Evolutionary conservation across 2,113 vertebrate genomes (phyloP), one percentile per base, ranked within the genome.

Genomic region (Mus spicilegus): DNA sequence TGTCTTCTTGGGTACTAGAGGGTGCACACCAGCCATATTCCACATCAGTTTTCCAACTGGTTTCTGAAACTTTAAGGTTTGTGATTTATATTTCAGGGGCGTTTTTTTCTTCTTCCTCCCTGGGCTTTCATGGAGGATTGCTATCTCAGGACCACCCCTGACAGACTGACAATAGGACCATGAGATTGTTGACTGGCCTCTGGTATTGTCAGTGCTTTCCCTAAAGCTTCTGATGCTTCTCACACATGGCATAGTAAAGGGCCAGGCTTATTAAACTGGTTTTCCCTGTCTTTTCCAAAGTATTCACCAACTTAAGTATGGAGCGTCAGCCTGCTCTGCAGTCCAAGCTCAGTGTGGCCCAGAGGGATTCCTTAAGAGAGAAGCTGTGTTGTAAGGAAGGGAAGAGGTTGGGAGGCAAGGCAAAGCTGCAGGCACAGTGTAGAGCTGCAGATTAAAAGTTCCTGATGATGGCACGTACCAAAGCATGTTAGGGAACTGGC

Each of bases 131-230:
- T 16, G 46, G 22, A 90, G 61, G 61, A 56, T 54, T 39, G 10
- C 86, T 72, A 16, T 89, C 58, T 93, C 49, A 84, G 89, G 67
- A 69, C 85, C 39, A 76, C 42, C 28, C 73, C 17, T 70, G 26
- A 90, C 56, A 75, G 56, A 46, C 10, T 4, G 42, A 42, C 30
- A n/a, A 0, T 65, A 14, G 81, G n/a, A 91, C 86, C 46, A n/a
- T 84, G 39, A 90, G 86, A 39, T 72, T 90, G 65, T 14, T 78
- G 80, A 67, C 84, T 85, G 87, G 88, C 42, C 22, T 12, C 94
- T 73, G 91, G 69, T 95, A 78, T 75, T 36, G 63, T 82, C 70
- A 84, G 33, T 84, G 78, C 73, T 97, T 94, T 96, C 95, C 95
- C 89, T 94, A 75, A 91, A 70, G 49, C 65, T 70, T 91, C 72